phyloP scores from a whole-genome alignment of 2,888 invertebrate genomes.

The Hirtodrosophila cameraria region DNA sequence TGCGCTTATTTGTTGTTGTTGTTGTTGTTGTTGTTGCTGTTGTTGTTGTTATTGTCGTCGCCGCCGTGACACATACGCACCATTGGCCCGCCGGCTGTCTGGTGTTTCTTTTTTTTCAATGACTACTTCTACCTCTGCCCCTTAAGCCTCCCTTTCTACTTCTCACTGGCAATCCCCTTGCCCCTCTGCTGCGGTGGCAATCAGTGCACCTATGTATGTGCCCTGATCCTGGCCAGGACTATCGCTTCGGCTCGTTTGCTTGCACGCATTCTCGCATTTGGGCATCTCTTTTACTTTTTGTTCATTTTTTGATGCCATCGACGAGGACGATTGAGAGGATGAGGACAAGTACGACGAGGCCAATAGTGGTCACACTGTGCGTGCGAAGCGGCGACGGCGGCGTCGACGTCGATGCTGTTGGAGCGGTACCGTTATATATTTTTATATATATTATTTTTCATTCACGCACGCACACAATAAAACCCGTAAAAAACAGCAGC shows the following conservation, averaged over 20 bases:
- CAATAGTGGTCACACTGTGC: slow-evolving; percentile 56
- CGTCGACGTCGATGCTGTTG: slow-evolving; percentile 47
- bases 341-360: slow-evolving; percentile 37
- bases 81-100: slow-evolving; percentile 67
- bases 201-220: slow-evolving; percentile 71
- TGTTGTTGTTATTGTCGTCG: slow-evolving; percentile 26
- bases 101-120: slow-evolving; percentile 22
- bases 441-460: slow-evolving; percentile 82
- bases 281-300: slow-evolving; percentile 79
- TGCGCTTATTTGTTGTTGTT: slow-evolving; percentile 17
- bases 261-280: slow-evolving; percentile 73
- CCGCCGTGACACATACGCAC: slow-evolving; percentile 75
- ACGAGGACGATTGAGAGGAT: slow-evolving; percentile 12
- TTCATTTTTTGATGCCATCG: slow-evolving; percentile 69
- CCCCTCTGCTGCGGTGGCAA: slow-evolving; percentile 51
- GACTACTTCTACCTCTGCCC: slow-evolving; percentile 11
- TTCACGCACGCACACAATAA: slow-evolving; percentile 82
- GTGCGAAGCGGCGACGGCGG: slow-evolving; percentile 56
- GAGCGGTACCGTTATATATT: slow-evolving; percentile 78
- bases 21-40: slow-evolving; percentile 29
- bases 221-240: slow-evolving; percentile 65
- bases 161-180: slow-evolving; percentile 14
- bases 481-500: slow-evolving; percentile 76
- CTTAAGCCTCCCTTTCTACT: not conserved
- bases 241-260: slow-evolving; percentile 77